A percentile compares a stretch with the other conserved stretches of the same genome.
These are phyloP conservation scores for Ametastegia equiseti DNA, from an alignment of 2,888 invertebrate species.

Conservation along the genomic window DNA sequence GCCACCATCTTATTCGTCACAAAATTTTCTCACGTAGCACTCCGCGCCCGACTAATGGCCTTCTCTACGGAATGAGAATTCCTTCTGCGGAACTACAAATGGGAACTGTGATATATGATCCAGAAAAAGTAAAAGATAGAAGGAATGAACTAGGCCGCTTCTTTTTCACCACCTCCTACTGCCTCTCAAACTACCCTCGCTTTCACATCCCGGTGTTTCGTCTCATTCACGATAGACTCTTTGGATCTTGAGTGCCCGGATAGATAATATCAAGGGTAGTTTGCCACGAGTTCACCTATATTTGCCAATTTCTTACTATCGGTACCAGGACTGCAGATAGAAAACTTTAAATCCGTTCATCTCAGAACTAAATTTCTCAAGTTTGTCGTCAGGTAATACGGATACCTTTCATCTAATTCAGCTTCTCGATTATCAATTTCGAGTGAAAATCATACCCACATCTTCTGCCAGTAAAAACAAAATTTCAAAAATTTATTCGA, in stretches of 20 bases:
- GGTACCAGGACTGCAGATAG: too few species aligned
- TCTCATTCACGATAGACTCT: conserved; percentile 19
- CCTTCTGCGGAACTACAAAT: conserved; percentile 46
- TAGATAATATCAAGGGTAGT: conserved; percentile 20
- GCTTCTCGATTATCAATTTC: too few species aligned
- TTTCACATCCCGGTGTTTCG: neutral
- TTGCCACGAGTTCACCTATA: neutral
- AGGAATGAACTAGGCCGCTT: conserved; percentile 35
- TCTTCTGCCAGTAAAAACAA: too few species aligned
- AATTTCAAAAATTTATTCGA: too few species aligned
- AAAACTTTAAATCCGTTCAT: too few species aligned
- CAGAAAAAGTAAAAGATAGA: conserved; percentile 42
- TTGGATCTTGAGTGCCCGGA: conserved; percentile 10
- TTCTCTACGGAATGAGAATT: conserved; percentile 47
- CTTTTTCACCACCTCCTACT: conserved; percentile 22
- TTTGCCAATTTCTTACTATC: neutral
- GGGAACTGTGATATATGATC: conserved; percentile 48
- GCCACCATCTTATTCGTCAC: conserved; percentile 51
- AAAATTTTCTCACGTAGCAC: conserved; percentile 56
- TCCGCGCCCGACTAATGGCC: conserved; percentile 46
- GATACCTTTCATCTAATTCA: too few species aligned
- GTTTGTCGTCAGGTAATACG: too few species aligned
- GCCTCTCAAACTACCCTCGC: neutral
- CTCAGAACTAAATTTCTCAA: too few species aligned
- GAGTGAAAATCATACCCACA: too few species aligned